phyloP scores from a whole-genome alignment of 2,888 invertebrate species.

The Eupithecia tripunctaria region DNA sequence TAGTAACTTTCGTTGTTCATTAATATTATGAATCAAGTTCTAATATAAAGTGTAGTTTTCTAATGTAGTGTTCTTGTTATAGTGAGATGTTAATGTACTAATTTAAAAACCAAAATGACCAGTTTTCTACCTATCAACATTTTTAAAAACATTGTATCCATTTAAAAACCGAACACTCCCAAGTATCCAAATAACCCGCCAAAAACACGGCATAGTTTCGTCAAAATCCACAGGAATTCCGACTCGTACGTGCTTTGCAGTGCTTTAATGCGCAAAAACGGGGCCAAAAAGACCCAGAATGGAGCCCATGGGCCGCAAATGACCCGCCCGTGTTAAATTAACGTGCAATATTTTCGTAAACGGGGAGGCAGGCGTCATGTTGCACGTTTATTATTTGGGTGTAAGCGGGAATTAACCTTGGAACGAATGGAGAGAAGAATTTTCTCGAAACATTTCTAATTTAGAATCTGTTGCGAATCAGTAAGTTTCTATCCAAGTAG shows the following conservation, averaged over 20 bases:
- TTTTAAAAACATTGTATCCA: not conserved
- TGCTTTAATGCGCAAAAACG: constrained; percentile 57
- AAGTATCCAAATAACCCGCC: constrained; percentile 18
- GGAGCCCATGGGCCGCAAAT: constrained; percentile 62
- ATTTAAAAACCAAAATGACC: not conserved
- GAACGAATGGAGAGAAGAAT: constrained; percentile 38
- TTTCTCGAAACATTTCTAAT: constrained; percentile 1
- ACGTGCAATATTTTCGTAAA: constrained; percentile 83
- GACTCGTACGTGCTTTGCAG: constrained; percentile 55
- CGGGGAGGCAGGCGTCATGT: constrained; percentile 77
- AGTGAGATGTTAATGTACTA: too few species aligned
- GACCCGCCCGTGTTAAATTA: constrained; percentile 79
- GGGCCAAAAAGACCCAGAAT: constrained; percentile 52
- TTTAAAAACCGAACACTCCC: constrained; percentile 5
- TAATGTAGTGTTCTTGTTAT: too few species aligned
- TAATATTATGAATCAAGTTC: too few species aligned
- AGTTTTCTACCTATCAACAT: not conserved
- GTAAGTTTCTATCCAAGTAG: not conserved
- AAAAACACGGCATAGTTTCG: constrained; percentile 26
- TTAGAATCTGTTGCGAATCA: not conserved
- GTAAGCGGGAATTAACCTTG: constrained; percentile 50
- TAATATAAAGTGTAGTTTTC: too few species aligned
- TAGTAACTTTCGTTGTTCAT: too few species aligned
- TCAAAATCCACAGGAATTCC: constrained; percentile 34
- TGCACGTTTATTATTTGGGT: constrained; percentile 71